phyloP scores from a whole-genome alignment of 2,888 invertebrate genomes.

The Lepas anatifera region DNA sequence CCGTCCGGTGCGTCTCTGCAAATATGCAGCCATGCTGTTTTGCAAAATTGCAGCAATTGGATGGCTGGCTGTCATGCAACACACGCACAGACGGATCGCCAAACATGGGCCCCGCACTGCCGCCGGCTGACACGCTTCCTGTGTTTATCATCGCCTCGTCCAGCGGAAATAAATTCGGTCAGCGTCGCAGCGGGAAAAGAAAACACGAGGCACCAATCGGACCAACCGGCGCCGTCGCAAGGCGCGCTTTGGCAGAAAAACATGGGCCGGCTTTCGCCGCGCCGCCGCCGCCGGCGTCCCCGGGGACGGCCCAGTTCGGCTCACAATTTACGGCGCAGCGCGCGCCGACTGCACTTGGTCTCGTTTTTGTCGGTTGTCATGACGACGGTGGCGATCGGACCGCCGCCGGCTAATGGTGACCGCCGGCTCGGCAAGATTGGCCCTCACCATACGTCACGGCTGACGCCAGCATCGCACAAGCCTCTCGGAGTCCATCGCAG shows the following conservation, averaged over 20 bases:
- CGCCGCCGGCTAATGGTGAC: not conserved
- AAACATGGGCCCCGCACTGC: too few species aligned
- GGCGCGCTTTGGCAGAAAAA: too few species aligned
- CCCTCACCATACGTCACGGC: not conserved
- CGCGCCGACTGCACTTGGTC: not conserved
- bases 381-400: not conserved
- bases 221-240: too few species aligned
- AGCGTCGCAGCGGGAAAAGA: not conserved
- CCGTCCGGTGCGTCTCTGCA: too few species aligned
- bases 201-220: not conserved
- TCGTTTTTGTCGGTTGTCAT: slow-evolving; percentile 3
- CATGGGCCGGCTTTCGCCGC: too few species aligned
- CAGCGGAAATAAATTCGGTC: not conserved
- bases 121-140: not conserved
- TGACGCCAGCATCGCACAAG: too few species aligned
- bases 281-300: not conserved
- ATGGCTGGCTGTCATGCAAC: too few species aligned
- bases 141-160: not conserved
- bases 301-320: not conserved
- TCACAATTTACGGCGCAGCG: not conserved
- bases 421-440: not conserved
- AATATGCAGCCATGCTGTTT: too few species aligned
- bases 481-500: too few species aligned
- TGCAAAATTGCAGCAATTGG: too few species aligned
- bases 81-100: too few species aligned